These are phyloP conservation scores for Tetramorium simillimum DNA, from an alignment of 1,140 invertebrate genomes.

Conservation along the genomic window DNA sequence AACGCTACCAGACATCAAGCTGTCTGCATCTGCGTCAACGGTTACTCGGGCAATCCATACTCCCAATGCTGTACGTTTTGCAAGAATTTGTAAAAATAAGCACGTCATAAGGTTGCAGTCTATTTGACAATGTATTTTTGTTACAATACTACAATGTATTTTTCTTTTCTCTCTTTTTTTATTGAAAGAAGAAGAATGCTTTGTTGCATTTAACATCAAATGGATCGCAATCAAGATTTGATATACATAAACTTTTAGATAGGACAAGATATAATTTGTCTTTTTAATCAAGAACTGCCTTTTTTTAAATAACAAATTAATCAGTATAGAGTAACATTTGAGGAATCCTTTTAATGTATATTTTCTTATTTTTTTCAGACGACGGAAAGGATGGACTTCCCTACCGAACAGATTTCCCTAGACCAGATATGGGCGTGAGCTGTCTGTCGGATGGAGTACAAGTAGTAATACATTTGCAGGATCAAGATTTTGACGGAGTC, in stretches of 20 bases:
- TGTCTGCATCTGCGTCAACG: slow-evolving; percentile 91
- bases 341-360: slow-evolving; percentile 24
- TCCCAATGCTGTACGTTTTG: slow-evolving; percentile 88
- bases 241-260: not conserved
- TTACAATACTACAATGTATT: too few relatives aligned
- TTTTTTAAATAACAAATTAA: slow-evolving; percentile 7
- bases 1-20: slow-evolving; percentile 92
- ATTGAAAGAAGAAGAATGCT: too few relatives aligned
- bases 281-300: slow-evolving; percentile 48
- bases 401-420: slow-evolving; percentile 93
- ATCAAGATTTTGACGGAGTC: slow-evolving; percentile 95
- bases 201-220: too few relatives aligned
- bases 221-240: not conserved
- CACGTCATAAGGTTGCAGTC: too few relatives aligned
- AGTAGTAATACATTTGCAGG: slow-evolving; percentile 92
- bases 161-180: too few relatives aligned
- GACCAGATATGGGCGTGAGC: slow-evolving; percentile 93
- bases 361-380: slow-evolving; percentile 71
- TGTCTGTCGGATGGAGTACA: slow-evolving; percentile 96
- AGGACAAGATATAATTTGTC: not conserved
- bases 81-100: not conserved
- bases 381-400: slow-evolving; percentile 84
- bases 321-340: not conserved
- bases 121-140: too few relatives aligned
- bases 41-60: slow-evolving; percentile 90